Evolutionary conservation across 2,888 invertebrate genomes (phyloP).

Genomic region (Ochropleura leucogaster): DNA sequence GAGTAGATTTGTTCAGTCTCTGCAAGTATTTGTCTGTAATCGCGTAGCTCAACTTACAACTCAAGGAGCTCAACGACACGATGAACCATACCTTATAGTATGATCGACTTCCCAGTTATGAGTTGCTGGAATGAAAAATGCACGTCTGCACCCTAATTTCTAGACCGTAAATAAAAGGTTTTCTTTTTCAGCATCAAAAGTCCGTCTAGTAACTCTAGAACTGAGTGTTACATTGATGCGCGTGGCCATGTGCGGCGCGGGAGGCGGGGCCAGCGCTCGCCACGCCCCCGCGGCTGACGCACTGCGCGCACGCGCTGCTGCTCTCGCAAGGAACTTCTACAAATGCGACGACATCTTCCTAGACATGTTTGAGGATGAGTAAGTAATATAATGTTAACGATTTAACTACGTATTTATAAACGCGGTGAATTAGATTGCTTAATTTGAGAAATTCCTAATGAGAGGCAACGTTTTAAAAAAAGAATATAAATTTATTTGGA

Average conservation of each 20-base stretch:
- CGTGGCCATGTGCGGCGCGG: conserved; percentile 88
- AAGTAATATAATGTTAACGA: conserved; percentile 68
- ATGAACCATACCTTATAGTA: too few species aligned
- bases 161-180: not conserved
- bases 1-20: too few species aligned
- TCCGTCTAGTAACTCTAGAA: conserved; percentile 98
- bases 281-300: conserved; percentile 91
- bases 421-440: too few species aligned
- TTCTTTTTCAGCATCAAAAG: conserved; percentile 92
- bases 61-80: too few species aligned
- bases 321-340: conserved; percentile 97
- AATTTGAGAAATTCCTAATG: too few species aligned
- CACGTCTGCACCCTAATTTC: not conserved
- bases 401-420: not conserved
- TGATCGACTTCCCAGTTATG: too few species aligned
- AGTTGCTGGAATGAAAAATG: not conserved
- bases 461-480: too few species aligned
- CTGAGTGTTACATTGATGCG: conserved; percentile 95
- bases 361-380: conserved; percentile 99
- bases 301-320: conserved; percentile 94
- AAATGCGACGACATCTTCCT: conserved; percentile 99
- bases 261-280: conserved; percentile 90
- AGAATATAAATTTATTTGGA: too few species aligned
- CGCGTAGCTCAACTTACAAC: too few species aligned
- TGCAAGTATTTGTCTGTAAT: too few species aligned